Evolutionary conservation across 2,113 vertebrate species (phyloP).

Genomic region (Pterocles orientalis): DNA sequence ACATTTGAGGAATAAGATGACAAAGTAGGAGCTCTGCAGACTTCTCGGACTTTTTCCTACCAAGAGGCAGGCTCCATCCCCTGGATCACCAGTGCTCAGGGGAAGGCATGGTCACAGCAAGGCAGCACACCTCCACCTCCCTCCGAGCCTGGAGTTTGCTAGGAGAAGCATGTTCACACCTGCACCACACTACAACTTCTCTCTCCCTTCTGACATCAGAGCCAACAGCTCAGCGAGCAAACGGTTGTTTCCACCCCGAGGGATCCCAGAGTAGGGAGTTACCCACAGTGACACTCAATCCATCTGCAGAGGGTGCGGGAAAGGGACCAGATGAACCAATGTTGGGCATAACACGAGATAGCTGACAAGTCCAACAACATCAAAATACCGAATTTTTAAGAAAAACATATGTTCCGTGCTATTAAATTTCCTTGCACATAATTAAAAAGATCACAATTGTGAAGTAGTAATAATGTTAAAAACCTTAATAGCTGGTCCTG

Average conservation of each 20-base stretch:
- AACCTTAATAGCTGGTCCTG: neutral
- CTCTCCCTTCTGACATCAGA: neutral
- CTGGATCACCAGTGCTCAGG: neutral
- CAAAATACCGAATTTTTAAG: neutral
- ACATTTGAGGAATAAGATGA: neutral
- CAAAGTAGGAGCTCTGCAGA: neutral
- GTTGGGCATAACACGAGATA: neutral
- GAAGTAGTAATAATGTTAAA: neutral
- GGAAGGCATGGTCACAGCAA: neutral
- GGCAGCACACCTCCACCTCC: neutral
- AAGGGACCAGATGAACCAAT: neutral
- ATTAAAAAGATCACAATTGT: neutral
- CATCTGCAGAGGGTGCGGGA: neutral
- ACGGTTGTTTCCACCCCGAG: neutral
- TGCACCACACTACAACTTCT: neutral
- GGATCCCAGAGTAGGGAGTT: neutral
- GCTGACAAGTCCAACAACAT: neutral
- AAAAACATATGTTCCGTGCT: accelerated
- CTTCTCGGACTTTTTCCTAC: neutral
- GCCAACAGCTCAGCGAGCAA: neutral
- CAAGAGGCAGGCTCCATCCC: neutral
- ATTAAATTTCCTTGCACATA: neutral
- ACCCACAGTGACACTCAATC: neutral
- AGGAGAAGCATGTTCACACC: neutral
- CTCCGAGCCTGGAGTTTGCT: neutral